Evolutionary conservation across 2,113 vertebrate genomes (phyloP).

Genomic region (Ailuropoda melanoleuca): DNA sequence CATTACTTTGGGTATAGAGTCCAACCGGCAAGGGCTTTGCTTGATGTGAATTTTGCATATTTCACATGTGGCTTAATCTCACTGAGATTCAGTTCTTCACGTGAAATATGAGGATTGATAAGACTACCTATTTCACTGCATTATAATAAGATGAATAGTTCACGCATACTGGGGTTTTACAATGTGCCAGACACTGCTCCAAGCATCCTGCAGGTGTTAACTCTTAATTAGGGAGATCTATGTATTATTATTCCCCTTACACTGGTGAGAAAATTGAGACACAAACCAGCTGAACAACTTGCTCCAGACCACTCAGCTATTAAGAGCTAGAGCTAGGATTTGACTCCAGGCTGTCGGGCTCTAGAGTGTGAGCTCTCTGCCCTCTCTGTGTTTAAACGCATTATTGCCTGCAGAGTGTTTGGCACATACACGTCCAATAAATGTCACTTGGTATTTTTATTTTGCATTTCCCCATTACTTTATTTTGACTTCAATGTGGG

Average conservation of each 20-base stretch:
- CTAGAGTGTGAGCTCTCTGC: neutral
- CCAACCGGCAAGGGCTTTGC: neutral
- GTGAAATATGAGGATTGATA: neutral
- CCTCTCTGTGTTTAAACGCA: slow-evolving; percentile 41
- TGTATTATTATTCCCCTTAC: neutral
- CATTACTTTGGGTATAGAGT: neutral
- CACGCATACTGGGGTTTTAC: neutral
- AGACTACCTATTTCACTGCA: neutral
- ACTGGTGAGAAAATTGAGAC: neutral
- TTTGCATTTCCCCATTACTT: slow-evolving; percentile 76
- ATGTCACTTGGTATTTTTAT: slow-evolving; percentile 73
- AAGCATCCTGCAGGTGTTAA: neutral
- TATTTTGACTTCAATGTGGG: slow-evolving; percentile 73
- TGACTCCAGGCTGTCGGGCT: neutral
- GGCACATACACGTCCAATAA: slow-evolving; percentile 60
- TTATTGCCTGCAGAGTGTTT: slow-evolving; percentile 63
- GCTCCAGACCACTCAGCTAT: neutral
- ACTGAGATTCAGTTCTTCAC: neutral
- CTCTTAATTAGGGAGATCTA: neutral
- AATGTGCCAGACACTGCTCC: neutral
- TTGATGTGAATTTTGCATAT: neutral
- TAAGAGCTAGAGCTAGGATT: neutral
- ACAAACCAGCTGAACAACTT: neutral
- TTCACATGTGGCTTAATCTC: neutral
- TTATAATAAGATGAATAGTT: neutral